phyloP scores from a whole-genome alignment of 1,140 invertebrate species.

The Periplaneta americana region DNA sequence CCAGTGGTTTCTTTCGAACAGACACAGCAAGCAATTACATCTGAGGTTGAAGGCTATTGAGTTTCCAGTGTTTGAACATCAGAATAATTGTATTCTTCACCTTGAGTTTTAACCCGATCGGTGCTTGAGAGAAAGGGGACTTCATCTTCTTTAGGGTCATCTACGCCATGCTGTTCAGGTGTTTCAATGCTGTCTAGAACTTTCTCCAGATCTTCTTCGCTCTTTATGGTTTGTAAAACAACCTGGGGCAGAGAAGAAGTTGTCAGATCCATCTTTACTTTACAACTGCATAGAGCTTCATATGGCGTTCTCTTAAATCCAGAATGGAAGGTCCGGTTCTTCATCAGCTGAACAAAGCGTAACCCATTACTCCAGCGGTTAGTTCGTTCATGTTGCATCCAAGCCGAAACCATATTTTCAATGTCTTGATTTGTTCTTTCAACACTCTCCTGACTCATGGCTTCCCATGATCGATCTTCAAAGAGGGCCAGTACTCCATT shows the following conservation, averaged over 20 bases:
- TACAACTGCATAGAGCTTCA: background rate
- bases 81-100: too few relatives aligned
- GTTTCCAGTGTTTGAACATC: background rate
- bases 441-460: conserved; percentile 31
- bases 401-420: conserved; percentile 32
- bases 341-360: conserved; percentile 31
- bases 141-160: background rate
- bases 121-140: background rate
- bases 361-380: conserved; percentile 28
- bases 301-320: background rate
- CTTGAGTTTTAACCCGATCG: background rate
- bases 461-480: conserved; percentile 36
- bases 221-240: background rate
- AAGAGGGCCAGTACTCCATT: conserved; percentile 32
- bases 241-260: background rate
- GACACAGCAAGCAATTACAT: background rate
- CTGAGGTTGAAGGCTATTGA: background rate
- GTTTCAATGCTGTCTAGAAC: background rate
- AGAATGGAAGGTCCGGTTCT: conserved; percentile 23
- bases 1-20: background rate
- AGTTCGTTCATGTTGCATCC: conserved; percentile 28
- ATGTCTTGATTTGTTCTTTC: too few relatives aligned
- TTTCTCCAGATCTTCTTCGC: too few relatives aligned
- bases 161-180: background rate
- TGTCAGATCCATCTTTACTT: background rate